Base-by-base conservation (phyloP, 2,797 vertebrate species). In the Xenentodon cancila region DNA sequence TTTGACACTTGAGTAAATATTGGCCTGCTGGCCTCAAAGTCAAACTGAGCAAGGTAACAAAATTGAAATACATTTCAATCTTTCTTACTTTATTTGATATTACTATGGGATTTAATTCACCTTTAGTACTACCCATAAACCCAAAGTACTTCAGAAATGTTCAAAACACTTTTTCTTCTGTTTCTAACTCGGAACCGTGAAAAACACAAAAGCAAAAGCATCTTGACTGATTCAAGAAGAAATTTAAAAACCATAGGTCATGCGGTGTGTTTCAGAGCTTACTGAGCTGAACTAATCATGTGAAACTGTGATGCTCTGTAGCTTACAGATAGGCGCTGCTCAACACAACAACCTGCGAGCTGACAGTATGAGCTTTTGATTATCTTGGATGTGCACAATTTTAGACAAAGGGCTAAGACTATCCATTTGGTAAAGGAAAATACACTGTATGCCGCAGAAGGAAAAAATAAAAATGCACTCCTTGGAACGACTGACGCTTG, bases 251-350 rank as follows among this genome's bases (percentile, higher is more conserved):
- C 70, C 62, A 37, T 15, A 25, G 30, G 21, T 42, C 63, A 30
- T 44, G 47, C 59, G 56, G 70, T 51, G 72, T 48, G 73, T 62
- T 71, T 55, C 75, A 75, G 69, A 71, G 75, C 73, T 73, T 70
- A 70, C 73, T 46, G 77, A 81, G 85, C 84, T 81, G 74, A 87
- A 82, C 85, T 89, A 81, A 87, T 79, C 70, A 72, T 73, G 77
- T 81, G 75, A 80, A 64, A 79, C 86, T 81, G 78, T 76, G 80
- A 86, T 72, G 59, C 27, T 84, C 83, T 32, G 67, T 64, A 54
- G 80, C 75, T 53, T 85, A 75, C 80, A 83, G 84, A 81, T 87
- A 64, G 80, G 84, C 76, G 61, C 72, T 34, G 72, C 62, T 85
- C 71, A 32, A 46, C 55, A 44, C 45, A 46, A 59, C 68, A 78